Evolutionary conservation across 1,140 invertebrate species (phyloP), one percentile per base, ranked within the genome.

Genomic region (Ceratitis capitata): DNA sequence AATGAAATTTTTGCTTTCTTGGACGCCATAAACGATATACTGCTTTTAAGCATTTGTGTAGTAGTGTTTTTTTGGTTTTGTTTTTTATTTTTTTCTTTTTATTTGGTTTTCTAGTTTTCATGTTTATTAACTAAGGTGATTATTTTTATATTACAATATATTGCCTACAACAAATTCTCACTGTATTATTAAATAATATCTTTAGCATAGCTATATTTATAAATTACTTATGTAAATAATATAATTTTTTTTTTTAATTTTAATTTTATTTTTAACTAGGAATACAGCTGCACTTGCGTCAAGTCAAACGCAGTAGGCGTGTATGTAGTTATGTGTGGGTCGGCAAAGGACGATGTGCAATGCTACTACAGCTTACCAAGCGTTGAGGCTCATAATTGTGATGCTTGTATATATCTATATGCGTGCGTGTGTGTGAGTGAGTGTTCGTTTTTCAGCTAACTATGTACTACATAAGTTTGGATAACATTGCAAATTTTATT

Each of bases 131-230:
- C 35, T 45, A 35, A 51, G 64, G 39, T 58, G 29, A 47, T 84
- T 84, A 84, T 53, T 61, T 69, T 45, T 84, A 45, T 42, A 61
- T 26, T 29, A 19, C 23, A 10, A 51, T 58, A 61, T 84, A 45
- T 78, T 47, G 69, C 39, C 64, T 78, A 78, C 69, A 26, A 78
- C n/a, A 78, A 78, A n/a, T 42, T 45, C 47, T 58, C 6, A 29
- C 69, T 49, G 12, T 84, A 45, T 84, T 61, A 61, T 84, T 61
- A 51, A 84, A 56, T 53, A 83, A 83, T 83, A 53, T 56, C 82
- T 53, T 83, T 53, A 53, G 82, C 51, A 83, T 83, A 83, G 47
- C 35, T 83, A 83, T 83, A 12, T 83, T 82, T 29, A 83, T 56
- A 83, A 83, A 51, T 53, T 56, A 83, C 51, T 51, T 53, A 53